Evolutionary conservation across 64 coral and sea anemone genomes (phyloP), one percentile per base, ranked within the genome.

Genomic region (Dendrophyllia cribrosa): DNA sequence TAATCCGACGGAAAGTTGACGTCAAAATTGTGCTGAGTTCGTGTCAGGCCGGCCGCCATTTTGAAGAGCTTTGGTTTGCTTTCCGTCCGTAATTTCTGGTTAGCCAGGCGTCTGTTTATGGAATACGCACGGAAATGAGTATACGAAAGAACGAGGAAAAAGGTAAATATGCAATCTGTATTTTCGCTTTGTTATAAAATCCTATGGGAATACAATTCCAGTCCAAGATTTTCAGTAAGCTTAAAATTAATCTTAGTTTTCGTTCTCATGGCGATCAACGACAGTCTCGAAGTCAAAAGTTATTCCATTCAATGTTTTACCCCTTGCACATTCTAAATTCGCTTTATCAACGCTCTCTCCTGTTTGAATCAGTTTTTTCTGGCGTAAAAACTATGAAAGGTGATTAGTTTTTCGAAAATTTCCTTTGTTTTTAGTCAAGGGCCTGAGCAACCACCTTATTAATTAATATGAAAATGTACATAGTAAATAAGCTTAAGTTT

Each of bases 61-160:
- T 84, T 84, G 80, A 67, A 66, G 20, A 50, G 6, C 4, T 50
- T 50, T 67, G 62, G 62, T 26, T 43, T 79, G 77, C 34, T 0
- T 67, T 49, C 43, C 80, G 62, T 49, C 62, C 0, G 80, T 67
- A 13, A 84, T 45, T 51, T 50, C 20, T 84, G 80, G 59, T 47
- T 45, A n/a, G 43, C 9, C 46, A 67, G 46, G 12, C 61, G 25
- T 17, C 44, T 23, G 58, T 84, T 22, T 21, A 47, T 67, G 62
- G 80, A 12, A 51, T 22, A 23, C 5, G n/a, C 45, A 8, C 7
- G 63, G 58, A 65, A 51, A 84, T 84, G 80, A 84, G 80, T 84
- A 19, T 51, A 67, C 61, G 80, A 68, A 84, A 68, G 61, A 67
- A 66, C 61, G 80, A 84, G 20, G 80, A 84, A n/a, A 66, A 65